Evolutionary conservation across 2,113 vertebrate genomes (phyloP).

Genomic region (Melanerpes formicivorus): DNA sequence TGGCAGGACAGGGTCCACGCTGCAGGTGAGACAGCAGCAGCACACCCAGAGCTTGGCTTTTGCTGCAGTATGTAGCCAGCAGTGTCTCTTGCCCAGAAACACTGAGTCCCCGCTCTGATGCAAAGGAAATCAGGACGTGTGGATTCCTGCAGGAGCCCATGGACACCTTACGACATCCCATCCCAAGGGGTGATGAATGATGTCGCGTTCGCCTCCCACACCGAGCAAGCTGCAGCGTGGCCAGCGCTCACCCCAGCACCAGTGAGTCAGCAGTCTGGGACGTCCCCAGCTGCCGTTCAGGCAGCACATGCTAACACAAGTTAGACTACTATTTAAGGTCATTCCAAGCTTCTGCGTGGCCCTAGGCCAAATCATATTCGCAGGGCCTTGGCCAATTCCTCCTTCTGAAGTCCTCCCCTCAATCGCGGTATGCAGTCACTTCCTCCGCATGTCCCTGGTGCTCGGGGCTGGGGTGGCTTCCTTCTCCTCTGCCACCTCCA

Average conservation of each 20-base stretch:
- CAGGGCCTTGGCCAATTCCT: not conserved
- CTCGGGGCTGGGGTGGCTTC: not conserved
- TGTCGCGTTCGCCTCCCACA: not conserved
- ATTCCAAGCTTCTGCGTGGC: slow-evolving; percentile 45
- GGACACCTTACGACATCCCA: not conserved
- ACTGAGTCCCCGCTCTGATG: rapidly evolving
- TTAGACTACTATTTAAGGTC: slow-evolving; percentile 46
- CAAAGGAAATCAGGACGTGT: not conserved
- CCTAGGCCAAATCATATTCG: not conserved
- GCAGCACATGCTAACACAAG: slow-evolving; percentile 1
- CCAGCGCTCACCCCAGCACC: not conserved
- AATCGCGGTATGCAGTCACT: not conserved
- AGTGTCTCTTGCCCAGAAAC: not conserved
- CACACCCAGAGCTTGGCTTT: not conserved
- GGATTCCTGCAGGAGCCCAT: not conserved
- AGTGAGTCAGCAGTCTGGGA: slow-evolving; percentile 36
- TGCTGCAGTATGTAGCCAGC: not conserved
- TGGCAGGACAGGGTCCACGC: rapidly evolving
- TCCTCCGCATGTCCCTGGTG: not conserved
- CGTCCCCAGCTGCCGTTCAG: not conserved
- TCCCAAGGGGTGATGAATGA: not conserved
- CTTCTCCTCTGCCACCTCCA: not conserved
- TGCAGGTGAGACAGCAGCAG: not conserved
- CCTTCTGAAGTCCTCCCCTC: not conserved
- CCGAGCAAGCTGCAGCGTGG: not conserved